Conservation (phyloP, 2,797 vertebrate genomes). For the Phylloscopus collybita region DNA sequence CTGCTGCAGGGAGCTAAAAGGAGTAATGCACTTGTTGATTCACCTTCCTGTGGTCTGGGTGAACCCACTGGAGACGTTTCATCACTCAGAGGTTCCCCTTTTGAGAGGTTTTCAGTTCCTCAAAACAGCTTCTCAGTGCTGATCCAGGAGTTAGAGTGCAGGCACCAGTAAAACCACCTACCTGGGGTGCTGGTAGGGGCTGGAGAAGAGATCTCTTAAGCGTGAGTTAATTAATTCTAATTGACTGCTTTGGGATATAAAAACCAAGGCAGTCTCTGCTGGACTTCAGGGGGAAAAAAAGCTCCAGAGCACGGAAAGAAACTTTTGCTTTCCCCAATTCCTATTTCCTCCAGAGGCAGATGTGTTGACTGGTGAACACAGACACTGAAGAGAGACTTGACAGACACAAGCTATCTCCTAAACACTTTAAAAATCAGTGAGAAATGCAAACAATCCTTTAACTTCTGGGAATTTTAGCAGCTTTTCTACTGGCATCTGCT, state of each 20-base stretch:
- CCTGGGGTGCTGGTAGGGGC: not conserved
- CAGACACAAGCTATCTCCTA: not conserved
- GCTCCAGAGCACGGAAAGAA: not conserved
- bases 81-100: not conserved
- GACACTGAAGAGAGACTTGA: not conserved
- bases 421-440: not conserved
- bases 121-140: not conserved
- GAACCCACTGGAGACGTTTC: not conserved
- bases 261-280: not conserved
- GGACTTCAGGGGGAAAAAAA: not conserved
- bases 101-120: not conserved
- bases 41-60: not conserved
- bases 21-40: not conserved
- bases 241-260: not conserved
- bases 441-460: constrained; percentile 19
- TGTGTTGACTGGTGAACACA: not conserved
- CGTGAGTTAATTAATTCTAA: not conserved
- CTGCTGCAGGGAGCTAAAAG: not conserved
- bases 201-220: not conserved
- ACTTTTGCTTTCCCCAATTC: not conserved
- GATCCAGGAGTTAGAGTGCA: not conserved
- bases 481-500: not conserved
- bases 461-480: not conserved
- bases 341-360: not conserved
- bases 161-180: not conserved